Percentiles rank a stretch among this genome's conserved stretches.
phyloP scores from a whole-genome alignment of 2,888 invertebrate species.

The Norana najaformis region DNA sequence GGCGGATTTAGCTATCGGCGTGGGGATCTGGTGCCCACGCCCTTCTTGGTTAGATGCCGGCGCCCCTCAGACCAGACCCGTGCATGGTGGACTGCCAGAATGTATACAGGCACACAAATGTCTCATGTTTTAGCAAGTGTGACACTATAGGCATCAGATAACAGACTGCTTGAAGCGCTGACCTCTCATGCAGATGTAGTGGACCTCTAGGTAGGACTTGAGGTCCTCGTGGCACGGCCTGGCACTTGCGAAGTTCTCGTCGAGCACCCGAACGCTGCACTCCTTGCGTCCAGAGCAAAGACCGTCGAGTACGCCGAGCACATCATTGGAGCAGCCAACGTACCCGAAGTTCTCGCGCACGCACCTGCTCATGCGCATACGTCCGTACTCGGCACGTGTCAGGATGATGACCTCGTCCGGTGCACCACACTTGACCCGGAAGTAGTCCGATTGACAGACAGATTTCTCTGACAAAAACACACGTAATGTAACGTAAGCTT shows the following conservation, averaged over 20 bases:
- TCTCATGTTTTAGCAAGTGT: no score
- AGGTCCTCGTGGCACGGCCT: slow-evolving; percentile 35
- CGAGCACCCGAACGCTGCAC: slow-evolving; percentile 31
- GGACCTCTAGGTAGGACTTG: slow-evolving; percentile 33
- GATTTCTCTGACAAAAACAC: neutral
- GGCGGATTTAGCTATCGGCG: no score
- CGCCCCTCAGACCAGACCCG: no score
- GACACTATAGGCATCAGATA: no score
- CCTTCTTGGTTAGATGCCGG: no score
- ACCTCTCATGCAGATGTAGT: slow-evolving; percentile 32
- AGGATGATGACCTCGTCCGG: slow-evolving; percentile 30
- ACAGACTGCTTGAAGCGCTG: no score
- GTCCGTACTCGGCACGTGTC: slow-evolving; percentile 30
- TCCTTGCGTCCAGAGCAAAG: slow-evolving; percentile 18
- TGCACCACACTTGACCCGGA: slow-evolving; percentile 27
- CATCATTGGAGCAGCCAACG: slow-evolving; percentile 32
- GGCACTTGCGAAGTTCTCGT: slow-evolving; percentile 29
- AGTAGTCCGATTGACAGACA: slow-evolving; percentile 33
- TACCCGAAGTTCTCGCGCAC: slow-evolving; percentile 35
- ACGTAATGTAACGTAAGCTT: no score
- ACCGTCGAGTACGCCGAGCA: slow-evolving; percentile 21
- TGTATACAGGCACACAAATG: no score
- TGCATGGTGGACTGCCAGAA: no score
- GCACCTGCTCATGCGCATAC: slow-evolving; percentile 30
- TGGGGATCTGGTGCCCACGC: no score